Base-by-base conservation (phyloP, 2,113 vertebrate species). In the Varanus salvator region DNA sequence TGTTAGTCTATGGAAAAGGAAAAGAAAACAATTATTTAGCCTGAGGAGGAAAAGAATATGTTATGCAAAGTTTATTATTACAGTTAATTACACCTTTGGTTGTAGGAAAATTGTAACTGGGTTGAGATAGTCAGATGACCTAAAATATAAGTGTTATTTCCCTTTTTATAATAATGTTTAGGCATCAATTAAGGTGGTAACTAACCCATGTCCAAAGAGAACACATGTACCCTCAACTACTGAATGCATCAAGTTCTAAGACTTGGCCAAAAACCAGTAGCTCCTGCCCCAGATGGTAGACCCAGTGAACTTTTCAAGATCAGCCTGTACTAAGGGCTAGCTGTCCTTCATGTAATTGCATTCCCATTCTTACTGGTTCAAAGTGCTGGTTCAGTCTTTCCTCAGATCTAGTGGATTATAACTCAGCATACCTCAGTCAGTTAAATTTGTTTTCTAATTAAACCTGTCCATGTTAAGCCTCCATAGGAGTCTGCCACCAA, bases 1-100 rank as follows among this genome's bases (percentile, higher is more conserved):
- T 0, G 0, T 75, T 83, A 27, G 91, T 64, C 74, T 78, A 34
- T 38, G 38, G 48, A 89, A 52, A 89, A 31, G 25, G 48, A 50
- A 91, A 90, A 87, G 87, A 88, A 93, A 95, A 80, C 3, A 80
- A 78, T 88, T 76, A 91, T 84, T 93, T 90, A 84, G 81, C 76
- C 78, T 31, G 78, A 38, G 82, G 88, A 23, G 88, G 23, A 27
- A 80, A 90, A 84, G 74, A 81, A 90, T 71, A 78, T 60, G 69
- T 82, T 87, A 8, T 69, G 76, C 68, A 78, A 78, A 89, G 85
- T 71, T 88, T 90, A 90, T 9, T 38, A 54, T 9, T 38, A 54
- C 83, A 92, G 71, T 1, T 0, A 87, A 91, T 64, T 92, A 85
- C 0, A 12, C 19, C 64, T 80, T 89, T 84, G 75, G 38, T 31